Base-by-base conservation (phyloP, 2,113 vertebrate species). In the Nycticebus coucang region DNA sequence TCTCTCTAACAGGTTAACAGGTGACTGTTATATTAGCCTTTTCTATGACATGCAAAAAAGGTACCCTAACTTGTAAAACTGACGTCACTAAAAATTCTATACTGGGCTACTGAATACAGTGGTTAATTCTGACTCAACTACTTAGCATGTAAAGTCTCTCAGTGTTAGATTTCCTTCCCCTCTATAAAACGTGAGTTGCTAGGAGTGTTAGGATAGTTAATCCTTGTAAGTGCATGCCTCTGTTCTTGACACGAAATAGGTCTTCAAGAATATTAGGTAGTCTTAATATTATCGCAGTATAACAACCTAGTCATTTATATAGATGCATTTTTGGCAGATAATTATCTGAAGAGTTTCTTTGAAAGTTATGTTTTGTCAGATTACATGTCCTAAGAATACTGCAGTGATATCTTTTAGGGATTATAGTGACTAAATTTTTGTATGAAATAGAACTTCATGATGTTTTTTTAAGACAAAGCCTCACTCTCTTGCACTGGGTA, bases 191-290 rank as follows among this genome's bases (percentile, higher is more conserved):
- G 24, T 86, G 30, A 2, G 9, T 92, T 94, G 7, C 53, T 81
- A 5, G 69, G 15, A 92, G n/a, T 28, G 35, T 81, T 82, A 89
- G 89, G n/a, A 94, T 55, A 85, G 21, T 74, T 91, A 33, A 83
- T 59, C 18, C 26, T 24, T 33, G 5, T 37, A 89, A 50, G 41
- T 68, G 7, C 15, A 57, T 53, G 19, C 11, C 21, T 91, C 57
- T 82, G 17, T 37, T 71, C 55, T 45, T 87, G 41, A 81, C 28
- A 62, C 2, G 86, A 86, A 41, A 45, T 57, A 83, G 87, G 45
- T 13, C 35, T 87, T 91, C 71, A 72, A 93, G 90, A 79, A 45
- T 66, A 84, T 57, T 69, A 82, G 1, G 9, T 72, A 72, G 4
- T 60, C 45, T 88, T 59, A 92, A 68, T 81, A 37, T 37, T 94